Evolutionary conservation across 2,888 invertebrate genomes (phyloP), one percentile per base, ranked within the genome.

Genomic region (Drosophila tanythrix): DNA sequence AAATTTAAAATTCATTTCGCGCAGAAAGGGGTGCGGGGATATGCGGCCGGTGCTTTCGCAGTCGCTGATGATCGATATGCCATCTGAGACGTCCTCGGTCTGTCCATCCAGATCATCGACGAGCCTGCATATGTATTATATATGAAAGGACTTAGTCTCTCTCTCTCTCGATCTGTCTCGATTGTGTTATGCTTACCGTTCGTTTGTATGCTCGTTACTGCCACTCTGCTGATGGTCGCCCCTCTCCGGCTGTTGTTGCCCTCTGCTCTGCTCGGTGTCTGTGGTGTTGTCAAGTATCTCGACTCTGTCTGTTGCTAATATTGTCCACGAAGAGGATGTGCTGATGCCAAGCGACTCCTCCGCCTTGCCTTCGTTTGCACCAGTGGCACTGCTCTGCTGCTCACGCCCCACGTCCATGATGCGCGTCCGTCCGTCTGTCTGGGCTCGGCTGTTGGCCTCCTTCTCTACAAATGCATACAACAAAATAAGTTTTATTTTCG

Each of bases 1-100:
- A 15, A 65, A 65, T 50, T 71, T 74, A n/a, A 82, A 81, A 66
- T 81, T 85, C 35, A 91, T 67, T 21, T 91, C 87, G 18, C 77
- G 86, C 8, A 92, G 21, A 68, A 82, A 85, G 29, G 90, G 88
- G 76, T 91, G 87, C 18, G 93, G 92, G 2, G 92, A 90, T 15
- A 90, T 58, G 29, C 92, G 87, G 8, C 91, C 93, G n/a, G 88
- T 87, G 77, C 92, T 92, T 58, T 93, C 93, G 72, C 90, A 91
- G 64, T 93, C 92, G 74, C 93, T 93, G n/a, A 93, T 93, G 33
- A 93, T 91, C 13, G 93, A 93, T 50, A 93, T 92, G 48, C 92
- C 93, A 83, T 93, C 93, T 11, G 93, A 93, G n/a, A 92, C 74
- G 61, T 93, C 93, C 58, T 93, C 93, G 13, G 70, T 64, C 56